Base-by-base conservation (phyloP, 2,797 vertebrate genomes). In the Danio tinwini region DNA sequence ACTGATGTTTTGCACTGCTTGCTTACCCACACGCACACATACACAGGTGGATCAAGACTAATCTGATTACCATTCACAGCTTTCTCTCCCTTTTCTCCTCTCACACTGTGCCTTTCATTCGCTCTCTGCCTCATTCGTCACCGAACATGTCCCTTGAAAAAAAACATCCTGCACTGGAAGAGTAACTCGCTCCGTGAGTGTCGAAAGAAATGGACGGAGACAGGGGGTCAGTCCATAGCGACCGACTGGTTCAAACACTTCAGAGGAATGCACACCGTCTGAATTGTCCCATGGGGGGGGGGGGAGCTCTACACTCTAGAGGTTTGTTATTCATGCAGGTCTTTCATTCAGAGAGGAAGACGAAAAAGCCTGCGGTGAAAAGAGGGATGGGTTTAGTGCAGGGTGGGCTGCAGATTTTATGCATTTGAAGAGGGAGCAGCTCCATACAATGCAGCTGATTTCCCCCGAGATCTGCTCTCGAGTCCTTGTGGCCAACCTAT, bases 281-380 rank as follows among this genome's bases (percentile, higher is more conserved):
- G 78, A 75, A 86, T 91, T 88, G 87, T 89, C 83, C 79, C 68
- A 72, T 14, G 70, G 49, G 63, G 63, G 29, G 69, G 85, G 86
- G n/a, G n/a, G n/a, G 55, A 81, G 81, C 76, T 59, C 58, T 85
- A 81, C 86, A 88, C 89, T 83, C 83, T 74, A 76, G 74, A 82
- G 83, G 85, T 87, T 85, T 92, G 87, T 90, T 89, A 90, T 92
- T 92, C 89, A 91, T 87, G 44, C 82, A 72, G 76, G 74, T 82
- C 85, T 85, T 89, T 88, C 76, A 81, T 80, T 76, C 44, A 40
- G 65, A 61, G 61, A 55, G 39, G 70, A 71, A 65, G 58, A 65
- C 58, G 47, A 73, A 78, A 80, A 83, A 79, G 53, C 75, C 56
- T 67, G 59, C 11, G 62, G 71, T 62, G 76, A 68, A 55, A 65